Base-by-base conservation (phyloP, 2,113 vertebrate species). In the Cygnus atratus region DNA sequence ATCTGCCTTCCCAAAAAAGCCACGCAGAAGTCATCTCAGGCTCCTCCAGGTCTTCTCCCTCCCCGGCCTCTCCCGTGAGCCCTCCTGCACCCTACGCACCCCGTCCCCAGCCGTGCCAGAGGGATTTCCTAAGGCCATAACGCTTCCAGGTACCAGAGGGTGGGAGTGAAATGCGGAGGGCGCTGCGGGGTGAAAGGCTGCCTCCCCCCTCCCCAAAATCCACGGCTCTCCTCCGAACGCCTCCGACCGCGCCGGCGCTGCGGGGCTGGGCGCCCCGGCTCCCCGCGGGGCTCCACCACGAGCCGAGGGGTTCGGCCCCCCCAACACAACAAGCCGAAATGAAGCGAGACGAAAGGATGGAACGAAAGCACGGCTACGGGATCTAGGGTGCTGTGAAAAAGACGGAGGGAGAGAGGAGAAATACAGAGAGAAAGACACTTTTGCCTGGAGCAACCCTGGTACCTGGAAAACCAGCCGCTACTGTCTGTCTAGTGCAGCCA, bases 381-480 rank as follows among this genome's bases (percentile, higher is more conserved):
- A 84, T 84, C 95, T 93, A 86, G 93, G 85, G 87, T 91, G 92
- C 93, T 95, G 74, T 54, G 68, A 95, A 90, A 95, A 75, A 87
- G 88, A 85, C 73, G 26, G 83, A 93, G 72, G 70, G 63, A 82
- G 71, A 90, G 91, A 81, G 78, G 62, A 95, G 95, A 90, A 78
- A 82, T 48, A 95, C 48, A 93, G 82, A 87, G 70, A 96, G 95
- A 95, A 68, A 91, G 97, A 97, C 57, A 87, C 97, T 90, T 88
- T 97, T 96, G 96, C 97, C 98, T 97, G 97, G 96, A 97, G 97
- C 67, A 88, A 97, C 96, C 95, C 97, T 97, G 98, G 97, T 98
- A 98, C 98, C 98, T 98, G 98, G 98, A 97, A 97, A 95, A 98
- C 98, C 97, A 98, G 97, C 98, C 91, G 97, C 97, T 97, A 97